Evolutionary conservation across 2,888 invertebrate species (phyloP).

Genomic region (Hetaerina titia): DNA sequence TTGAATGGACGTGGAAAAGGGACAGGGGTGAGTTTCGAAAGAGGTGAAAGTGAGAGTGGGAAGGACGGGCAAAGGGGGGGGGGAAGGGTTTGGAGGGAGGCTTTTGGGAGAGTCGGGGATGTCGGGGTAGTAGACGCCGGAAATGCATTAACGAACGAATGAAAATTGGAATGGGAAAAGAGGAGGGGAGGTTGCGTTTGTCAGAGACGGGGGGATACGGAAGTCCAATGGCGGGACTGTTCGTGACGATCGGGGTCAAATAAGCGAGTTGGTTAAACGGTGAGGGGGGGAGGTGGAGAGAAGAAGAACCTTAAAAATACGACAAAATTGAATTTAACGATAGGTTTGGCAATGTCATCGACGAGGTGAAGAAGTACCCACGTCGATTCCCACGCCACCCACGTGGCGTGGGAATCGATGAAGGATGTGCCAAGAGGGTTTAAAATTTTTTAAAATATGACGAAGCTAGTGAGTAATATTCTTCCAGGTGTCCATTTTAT

Average conservation of each 20-base stretch:
- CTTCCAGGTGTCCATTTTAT: too few species aligned
- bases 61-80: not conserved
- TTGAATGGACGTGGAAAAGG: conserved; percentile 43
- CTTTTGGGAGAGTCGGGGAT: not conserved
- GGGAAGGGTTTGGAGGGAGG: not conserved
- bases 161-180: conserved; percentile 34
- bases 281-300: not conserved
- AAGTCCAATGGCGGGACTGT: not conserved
- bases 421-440: not conserved
- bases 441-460: too few species aligned
- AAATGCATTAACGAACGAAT: conserved; percentile 63
- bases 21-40: not conserved
- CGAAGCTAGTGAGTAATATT: too few species aligned
- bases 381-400: not conserved
- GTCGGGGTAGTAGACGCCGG: conserved; percentile 38
- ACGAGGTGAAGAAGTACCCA: not conserved
- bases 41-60: conserved; percentile 13
- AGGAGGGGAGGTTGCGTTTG: not conserved
- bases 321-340: not conserved
- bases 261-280: not conserved
- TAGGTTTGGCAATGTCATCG: not conserved
- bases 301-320: not conserved
- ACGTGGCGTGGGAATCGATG: not conserved
- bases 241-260: not conserved
- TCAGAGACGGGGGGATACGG: not conserved